Percentiles rank a stretch among this genome's conserved stretches.
Evolutionary conservation across 2,888 invertebrate species (phyloP).

Genomic region (Drosophila silvestris): DNA sequence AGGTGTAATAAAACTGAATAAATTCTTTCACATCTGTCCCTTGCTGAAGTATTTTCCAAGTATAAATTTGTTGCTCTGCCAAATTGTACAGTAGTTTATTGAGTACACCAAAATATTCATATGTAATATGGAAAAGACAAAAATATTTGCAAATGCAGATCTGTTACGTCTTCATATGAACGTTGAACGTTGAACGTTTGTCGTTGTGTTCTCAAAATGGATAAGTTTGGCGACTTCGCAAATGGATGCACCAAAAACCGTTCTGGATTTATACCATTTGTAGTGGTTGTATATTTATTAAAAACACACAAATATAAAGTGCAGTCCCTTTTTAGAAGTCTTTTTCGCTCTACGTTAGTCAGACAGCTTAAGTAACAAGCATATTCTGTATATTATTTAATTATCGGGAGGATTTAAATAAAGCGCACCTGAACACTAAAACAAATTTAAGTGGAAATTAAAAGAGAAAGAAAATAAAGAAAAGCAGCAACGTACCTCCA

Average conservation of each 20-base stretch:
- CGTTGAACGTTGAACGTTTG: neutral
- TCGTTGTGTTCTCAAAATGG: neutral
- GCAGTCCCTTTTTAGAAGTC: neutral
- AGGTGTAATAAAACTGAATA: neutral
- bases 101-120: neutral
- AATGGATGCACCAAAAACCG: neutral
- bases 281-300: neutral
- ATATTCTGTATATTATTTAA: neutral
- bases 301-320: neutral
- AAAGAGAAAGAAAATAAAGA: conserved; percentile 8
- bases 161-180: neutral
- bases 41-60: neutral
- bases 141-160: neutral
- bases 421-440: neutral
- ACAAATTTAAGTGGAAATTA: conserved; percentile 6
- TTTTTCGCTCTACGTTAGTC: neutral
- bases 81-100: neutral
- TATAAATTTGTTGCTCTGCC: neutral
- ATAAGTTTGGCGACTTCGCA: neutral
- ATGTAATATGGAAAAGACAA: neutral
- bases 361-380: neutral
- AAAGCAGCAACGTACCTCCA: conserved; percentile 44
- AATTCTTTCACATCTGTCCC: neutral
- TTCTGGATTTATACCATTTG: neutral
- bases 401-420: neutral